Evolutionary conservation across 2,113 vertebrate genomes (phyloP), one percentile per base, ranked within the genome.

Genomic region (Ranitomeya imitator): DNA sequence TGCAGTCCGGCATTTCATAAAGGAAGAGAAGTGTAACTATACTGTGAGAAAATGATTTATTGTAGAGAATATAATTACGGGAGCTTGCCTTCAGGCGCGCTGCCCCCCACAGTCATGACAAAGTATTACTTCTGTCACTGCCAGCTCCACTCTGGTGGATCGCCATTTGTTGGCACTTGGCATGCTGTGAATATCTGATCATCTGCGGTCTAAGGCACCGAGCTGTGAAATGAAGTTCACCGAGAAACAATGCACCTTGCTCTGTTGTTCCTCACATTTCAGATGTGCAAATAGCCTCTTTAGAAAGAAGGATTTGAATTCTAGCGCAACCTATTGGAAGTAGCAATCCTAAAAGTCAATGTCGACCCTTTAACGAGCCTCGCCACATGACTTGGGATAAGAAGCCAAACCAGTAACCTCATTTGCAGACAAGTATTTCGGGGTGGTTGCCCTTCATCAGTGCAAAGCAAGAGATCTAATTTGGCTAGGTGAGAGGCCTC

Each of bases 111-210:
- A 84, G 82, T 54, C 82, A 71, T 71, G 63, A 84, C 63, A 84
- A 84, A 84, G 82, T 69, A 84, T 55, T 84, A 67, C 82, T 71
- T 21, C 82, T 71, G 37, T 55, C 82, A 69, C 13, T 71, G 60
- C 60, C 63, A 84, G 82, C 19, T 84, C 65, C 82, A 51, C 51
- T 83, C 60, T 2, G 19, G 52, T n/a, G 61, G 69, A 83, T 52
- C 45, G 5, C 11, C 81, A 63, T 84, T 84, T 71, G 82, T 67
- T 84, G 63, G 82, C 63, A 12, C 63, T 84, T 84, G 63, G 82
- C 82, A 16, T 54, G 82, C 82, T 84, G 82, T 84, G 82, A 84
- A 71, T 84, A 84, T 84, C 82, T 55, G 82, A 84, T 84, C 82
- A 84, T 69, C 63, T 69, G 51, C 45, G 13, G 65, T 69, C 63